Evolutionary conservation across 2,888 invertebrate genomes (phyloP).

Genomic region (Schizotus pectinicornis): DNA sequence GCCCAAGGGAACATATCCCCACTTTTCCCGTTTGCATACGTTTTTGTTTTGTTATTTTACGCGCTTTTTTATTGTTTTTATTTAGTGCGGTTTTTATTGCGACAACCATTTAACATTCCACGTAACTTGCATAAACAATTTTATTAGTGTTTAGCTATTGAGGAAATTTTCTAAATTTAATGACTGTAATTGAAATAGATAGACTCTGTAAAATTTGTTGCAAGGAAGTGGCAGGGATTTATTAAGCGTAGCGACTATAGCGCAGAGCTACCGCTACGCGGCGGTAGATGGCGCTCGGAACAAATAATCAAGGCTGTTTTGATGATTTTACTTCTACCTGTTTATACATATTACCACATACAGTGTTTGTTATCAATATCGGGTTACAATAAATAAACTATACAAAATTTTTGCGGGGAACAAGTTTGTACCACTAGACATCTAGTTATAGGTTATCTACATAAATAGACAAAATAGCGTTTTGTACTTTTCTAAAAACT

Average conservation of each 20-base stretch:
- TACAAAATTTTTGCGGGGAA: constrained; percentile 23
- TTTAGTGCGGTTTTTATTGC: too few species aligned
- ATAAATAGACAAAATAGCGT: constrained; percentile 19
- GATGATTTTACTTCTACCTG: constrained; percentile 19
- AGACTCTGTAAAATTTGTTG: background rate
- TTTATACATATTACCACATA: constrained; percentile 14
- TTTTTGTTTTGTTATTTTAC: too few species aligned
- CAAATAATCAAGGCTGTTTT: too few species aligned
- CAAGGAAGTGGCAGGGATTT: background rate
- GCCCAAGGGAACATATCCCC: too few species aligned
- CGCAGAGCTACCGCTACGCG: too few species aligned
- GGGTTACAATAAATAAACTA: constrained; percentile 28
- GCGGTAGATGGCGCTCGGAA: too few species aligned
- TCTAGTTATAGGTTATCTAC: constrained; percentile 16
- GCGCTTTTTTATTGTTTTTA: too few species aligned
- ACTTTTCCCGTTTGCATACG: too few species aligned
- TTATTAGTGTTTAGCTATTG: background rate
- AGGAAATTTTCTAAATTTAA: background rate
- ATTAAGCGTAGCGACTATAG: too few species aligned
- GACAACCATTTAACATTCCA: too few species aligned
- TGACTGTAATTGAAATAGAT: constrained; percentile 1
- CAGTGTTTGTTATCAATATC: constrained; percentile 9
- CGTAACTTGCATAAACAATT: constrained; percentile 4
- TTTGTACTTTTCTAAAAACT: constrained; percentile 28
- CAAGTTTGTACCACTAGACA: constrained; percentile 18